Base-by-base conservation (phyloP, 2,888 invertebrate species). In the Lepidocyrtinus sp. region DNA sequence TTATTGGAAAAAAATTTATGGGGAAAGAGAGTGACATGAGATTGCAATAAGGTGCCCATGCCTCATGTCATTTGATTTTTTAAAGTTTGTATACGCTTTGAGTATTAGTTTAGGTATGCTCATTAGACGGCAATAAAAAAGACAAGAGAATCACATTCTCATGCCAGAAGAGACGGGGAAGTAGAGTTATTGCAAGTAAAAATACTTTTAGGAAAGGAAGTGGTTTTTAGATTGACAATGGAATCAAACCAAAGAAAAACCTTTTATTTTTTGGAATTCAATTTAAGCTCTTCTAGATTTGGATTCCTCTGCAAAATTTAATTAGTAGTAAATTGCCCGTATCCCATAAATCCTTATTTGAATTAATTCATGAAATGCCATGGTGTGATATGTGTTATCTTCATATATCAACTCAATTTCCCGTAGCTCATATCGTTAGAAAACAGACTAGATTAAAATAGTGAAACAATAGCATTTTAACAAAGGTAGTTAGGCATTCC, bases 301-400 rank as follows among this genome's bases (percentile, higher is more conserved):
- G 15, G 15, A 50, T 50, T 15, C 15, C 50, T 50, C 21, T 3
- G 65, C 19, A 76, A n/a, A 76, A 76, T 76, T 76, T 71, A 76
- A 76, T 76, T 76, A 76, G 71, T 55, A 63, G 70, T 55, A 76
- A 76, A 76, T 76, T 76, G 62, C 71, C 76, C 76, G 19, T 71
- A 71, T 64, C 76, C 76, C 76, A 76, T 76, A 76, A 71, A 76
- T 76, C 45, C 21, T 70, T 15, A 67, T 67, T 71, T 71, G 19
- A 68, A 75, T 7, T 62, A 27, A 9, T 21, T 24, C 36, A 68
- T 46, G 27, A 50, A 50, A 12, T 50, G 50, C 50, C 50, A 50
- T n/a, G 12, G n/a, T 50, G 50, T 50, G 50, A n/a, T n/a, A 50
- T 50, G 50, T 50, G 50, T 17, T 17, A 50, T 50, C 50, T n/a